phyloP scores from a whole-genome alignment of 2,113 vertebrate genomes.

The Coracopsis vasa region DNA sequence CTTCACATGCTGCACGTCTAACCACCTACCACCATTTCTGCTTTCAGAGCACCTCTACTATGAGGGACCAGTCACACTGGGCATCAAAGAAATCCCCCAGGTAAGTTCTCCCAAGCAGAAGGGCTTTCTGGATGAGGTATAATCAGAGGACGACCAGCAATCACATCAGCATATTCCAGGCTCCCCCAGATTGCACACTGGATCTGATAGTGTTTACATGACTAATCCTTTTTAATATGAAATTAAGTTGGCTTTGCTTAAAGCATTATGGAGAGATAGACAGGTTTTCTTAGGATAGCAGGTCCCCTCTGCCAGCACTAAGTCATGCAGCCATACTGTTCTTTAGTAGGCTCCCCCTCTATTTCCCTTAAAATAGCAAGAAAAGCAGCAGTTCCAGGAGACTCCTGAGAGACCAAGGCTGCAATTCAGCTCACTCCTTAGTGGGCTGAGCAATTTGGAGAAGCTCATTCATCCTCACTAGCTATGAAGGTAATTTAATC shows the following conservation, averaged over 20 bases:
- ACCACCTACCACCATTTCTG: background rate
- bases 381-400: background rate
- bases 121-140: background rate
- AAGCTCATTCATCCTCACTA: background rate
- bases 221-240: background rate
- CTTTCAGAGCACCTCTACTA: slow-evolving; percentile 74
- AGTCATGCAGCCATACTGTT: background rate
- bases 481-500: background rate
- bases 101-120: slow-evolving; percentile 57
- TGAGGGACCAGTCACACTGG: slow-evolving; percentile 63
- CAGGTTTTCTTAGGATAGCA: background rate
- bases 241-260: background rate
- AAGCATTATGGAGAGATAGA: background rate
- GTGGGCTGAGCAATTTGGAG: background rate
- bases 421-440: background rate
- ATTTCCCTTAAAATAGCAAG: background rate
- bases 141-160: background rate
- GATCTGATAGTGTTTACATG: background rate
- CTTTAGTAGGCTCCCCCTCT: background rate
- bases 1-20: background rate
- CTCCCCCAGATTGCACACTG: background rate
- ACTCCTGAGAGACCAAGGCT: background rate
- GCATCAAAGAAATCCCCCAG: slow-evolving; percentile 51
- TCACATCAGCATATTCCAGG: background rate
- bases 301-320: background rate